Base-by-base conservation (phyloP, 2,797 vertebrate species). In the Ambastaia sidthimunki region DNA sequence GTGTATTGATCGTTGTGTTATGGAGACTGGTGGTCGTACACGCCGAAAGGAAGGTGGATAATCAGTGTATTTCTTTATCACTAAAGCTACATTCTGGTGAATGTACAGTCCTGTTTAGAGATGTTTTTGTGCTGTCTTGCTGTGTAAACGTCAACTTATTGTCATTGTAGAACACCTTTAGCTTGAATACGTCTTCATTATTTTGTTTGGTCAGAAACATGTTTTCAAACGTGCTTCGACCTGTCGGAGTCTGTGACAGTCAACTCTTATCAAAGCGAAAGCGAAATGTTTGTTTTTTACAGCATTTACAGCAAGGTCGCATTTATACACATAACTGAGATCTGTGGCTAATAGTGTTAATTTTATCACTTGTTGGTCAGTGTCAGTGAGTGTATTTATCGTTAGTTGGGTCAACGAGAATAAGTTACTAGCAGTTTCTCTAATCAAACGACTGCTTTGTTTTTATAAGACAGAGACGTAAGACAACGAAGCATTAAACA, bases 401-500 rank as follows among this genome's bases (percentile, higher is more conserved):
- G 3, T 80, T 11, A 76, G 23, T 19, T 63, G 70, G 55, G 21
- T 60, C 5, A 5, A n/a, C 57, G 34, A 67, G n/a, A 50, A 72
- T 66, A 37, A 7, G 54, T 76, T 50, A 47, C 52, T 37, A 13
- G 18, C 47, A 47, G 31, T 55, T 73, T 60, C 55, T 62, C 37
- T 71, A 54, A 80, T 76, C 73, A 87, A 88, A 83, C 50, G 9
- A 78, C 57, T 75, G 79, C 76, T 80, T n/a, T 55, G 68, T 81
- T 84, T 28, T 84, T 80, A 77, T 48, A n/a, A 28, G 48, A n/a
- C 62, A 50, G 57, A 50, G 65, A 84, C 69, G 79, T 85, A 28
- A 84, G 82, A 82, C 87, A 84, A 9, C 13, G 4, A 13, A 31
- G 23, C 15, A 62, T 62, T 7, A 86, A 86, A 87, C 79, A 85